Conservation (phyloP, 2,113 vertebrate genomes). For the Vanacampus margaritifer region DNA sequence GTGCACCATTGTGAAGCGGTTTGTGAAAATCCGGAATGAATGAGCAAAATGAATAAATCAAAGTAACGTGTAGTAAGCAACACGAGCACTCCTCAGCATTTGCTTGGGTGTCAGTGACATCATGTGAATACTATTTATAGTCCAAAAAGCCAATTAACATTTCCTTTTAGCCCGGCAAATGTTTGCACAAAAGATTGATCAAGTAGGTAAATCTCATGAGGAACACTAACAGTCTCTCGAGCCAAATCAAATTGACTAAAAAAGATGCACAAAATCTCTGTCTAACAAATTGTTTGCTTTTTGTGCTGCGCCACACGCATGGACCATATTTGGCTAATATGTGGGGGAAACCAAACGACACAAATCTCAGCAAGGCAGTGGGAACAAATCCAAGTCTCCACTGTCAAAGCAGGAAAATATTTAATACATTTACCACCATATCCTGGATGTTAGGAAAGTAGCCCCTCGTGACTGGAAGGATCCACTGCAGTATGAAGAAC, state of each 20-base stretch:
- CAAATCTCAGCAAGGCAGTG: conserved; percentile 8
- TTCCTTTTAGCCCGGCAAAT: not conserved
- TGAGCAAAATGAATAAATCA: no score
- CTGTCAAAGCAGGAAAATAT: conserved; percentile 10
- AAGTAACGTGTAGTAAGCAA: no score
- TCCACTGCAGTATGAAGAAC: conserved; percentile 1
- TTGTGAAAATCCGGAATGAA: no score
- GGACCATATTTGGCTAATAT: conserved; percentile 6
- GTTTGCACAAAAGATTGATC: not conserved
- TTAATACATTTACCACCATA: conserved; percentile 9
- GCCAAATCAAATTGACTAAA: not conserved
- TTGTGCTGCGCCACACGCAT: not conserved
- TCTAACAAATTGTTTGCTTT: not conserved
- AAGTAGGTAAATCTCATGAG: not conserved
- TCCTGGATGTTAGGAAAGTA: conserved; percentile 9
- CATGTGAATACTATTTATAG: no score
- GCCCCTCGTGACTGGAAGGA: conserved; percentile 8
- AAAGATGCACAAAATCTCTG: not conserved
- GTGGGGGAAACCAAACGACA: not conserved
- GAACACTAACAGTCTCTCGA: not conserved
- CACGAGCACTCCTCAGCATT: no score
- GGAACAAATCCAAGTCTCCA: conserved; percentile 10
- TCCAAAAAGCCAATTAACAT: not conserved
- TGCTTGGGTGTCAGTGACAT: no score
- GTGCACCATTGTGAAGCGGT: no score